Percentiles rank a stretch among this genome's conserved stretches.
phyloP scores from a whole-genome alignment of 2,797 vertebrate species.

The Mormyrus hasselquistii region DNA sequence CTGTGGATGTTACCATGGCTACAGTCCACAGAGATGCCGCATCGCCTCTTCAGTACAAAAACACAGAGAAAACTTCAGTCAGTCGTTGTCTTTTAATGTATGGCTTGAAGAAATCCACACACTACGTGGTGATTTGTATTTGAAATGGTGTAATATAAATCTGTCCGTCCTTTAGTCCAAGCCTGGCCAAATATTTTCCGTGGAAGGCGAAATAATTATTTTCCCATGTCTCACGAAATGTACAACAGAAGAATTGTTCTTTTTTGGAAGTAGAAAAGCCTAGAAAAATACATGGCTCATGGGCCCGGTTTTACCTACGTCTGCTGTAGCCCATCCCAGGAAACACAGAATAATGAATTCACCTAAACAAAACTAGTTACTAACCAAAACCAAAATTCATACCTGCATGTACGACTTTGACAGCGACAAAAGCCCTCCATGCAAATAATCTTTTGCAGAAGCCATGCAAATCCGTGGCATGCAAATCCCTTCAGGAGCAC shows the following conservation, averaged over 20 bases:
- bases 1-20: neutral
- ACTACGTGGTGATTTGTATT: neutral
- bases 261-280: neutral
- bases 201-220: neutral
- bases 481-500: conserved; percentile 17
- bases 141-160: neutral
- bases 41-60: neutral
- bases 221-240: neutral
- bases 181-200: neutral
- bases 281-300: neutral
- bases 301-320: neutral
- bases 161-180: neutral
- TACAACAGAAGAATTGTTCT: neutral
- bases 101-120: neutral
- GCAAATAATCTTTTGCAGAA: conserved; percentile 23
- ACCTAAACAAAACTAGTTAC: neutral
- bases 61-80: neutral
- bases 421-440: conserved; percentile 17
- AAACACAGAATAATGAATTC: neutral
- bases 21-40: neutral
- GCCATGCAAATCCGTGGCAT: conserved; percentile 24
- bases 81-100: neutral
- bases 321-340: neutral
- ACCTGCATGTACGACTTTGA: neutral
- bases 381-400: conserved; percentile 3